phyloP scores from a whole-genome alignment of 1,140 invertebrate species.

The Lordiphosa mommai region DNA sequence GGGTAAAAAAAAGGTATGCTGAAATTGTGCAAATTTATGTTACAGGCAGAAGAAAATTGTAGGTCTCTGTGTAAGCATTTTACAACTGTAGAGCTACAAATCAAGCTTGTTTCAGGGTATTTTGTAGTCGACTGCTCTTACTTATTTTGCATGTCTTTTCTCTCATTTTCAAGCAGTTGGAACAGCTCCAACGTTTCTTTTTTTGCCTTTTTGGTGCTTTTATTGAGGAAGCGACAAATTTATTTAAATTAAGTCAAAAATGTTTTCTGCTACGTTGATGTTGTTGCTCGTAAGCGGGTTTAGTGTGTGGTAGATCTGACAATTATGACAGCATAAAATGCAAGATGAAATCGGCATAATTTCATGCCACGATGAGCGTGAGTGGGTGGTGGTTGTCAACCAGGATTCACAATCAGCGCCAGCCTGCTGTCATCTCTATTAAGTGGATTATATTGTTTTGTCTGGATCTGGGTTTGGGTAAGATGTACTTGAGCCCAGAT shows the following conservation, averaged over 20 bases:
- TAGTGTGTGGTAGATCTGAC: constrained; percentile 75
- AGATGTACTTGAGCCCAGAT: background rate
- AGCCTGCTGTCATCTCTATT: constrained; percentile 60
- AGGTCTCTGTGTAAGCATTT: too few species aligned
- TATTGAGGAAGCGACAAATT: constrained; percentile 75
- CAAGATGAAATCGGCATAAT: constrained; percentile 67
- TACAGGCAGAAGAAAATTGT: too few species aligned
- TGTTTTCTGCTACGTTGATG: constrained; percentile 19
- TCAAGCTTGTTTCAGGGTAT: too few species aligned
- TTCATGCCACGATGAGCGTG: constrained; percentile 14
- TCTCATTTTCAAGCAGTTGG: constrained; percentile 2
- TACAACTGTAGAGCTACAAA: too few species aligned
- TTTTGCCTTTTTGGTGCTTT: constrained; percentile 41
- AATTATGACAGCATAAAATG: constrained; percentile 69
- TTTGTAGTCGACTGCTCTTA: too few species aligned
- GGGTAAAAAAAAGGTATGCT: too few species aligned
- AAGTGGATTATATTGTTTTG: constrained; percentile 73
- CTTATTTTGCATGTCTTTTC: background rate
- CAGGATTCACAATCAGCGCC: constrained; percentile 46
- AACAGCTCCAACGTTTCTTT: constrained; percentile 23
- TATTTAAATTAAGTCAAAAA: constrained; percentile 75
- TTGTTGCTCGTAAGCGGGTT: constrained; percentile 32
- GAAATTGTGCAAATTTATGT: too few species aligned
- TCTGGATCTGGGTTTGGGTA: constrained; percentile 9
- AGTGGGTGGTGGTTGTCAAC: constrained; percentile 13